phyloP scores from a whole-genome alignment of 2,888 invertebrate species.

The Hypsopygia costalis region DNA sequence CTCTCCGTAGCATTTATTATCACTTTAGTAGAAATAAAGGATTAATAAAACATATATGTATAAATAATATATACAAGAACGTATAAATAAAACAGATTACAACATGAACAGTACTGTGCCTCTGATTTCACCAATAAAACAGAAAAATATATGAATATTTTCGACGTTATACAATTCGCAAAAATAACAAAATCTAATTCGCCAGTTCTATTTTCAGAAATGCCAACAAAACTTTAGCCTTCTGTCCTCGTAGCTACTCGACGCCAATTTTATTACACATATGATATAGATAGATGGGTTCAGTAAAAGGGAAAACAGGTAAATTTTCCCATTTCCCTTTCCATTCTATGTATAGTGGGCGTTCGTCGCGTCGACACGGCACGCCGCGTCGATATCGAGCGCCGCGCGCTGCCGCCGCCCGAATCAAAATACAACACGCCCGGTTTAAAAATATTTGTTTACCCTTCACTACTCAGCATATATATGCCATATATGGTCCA shows the following conservation, averaged over 20 bases:
- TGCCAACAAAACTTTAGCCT: constrained; percentile 5
- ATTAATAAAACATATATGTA: too few relatives aligned
- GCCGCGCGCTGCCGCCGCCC: constrained; percentile 19
- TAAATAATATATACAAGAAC: too few relatives aligned
- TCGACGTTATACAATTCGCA: too few relatives aligned
- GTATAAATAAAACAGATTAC: too few relatives aligned
- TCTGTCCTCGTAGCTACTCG: constrained; percentile 3
- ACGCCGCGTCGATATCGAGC: constrained; percentile 32
- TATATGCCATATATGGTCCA: neutral
- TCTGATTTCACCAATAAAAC: too few relatives aligned
- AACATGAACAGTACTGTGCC: too few relatives aligned
- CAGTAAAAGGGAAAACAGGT: constrained; percentile 31
- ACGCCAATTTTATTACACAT: constrained; percentile 10
- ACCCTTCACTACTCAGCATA: neutral
- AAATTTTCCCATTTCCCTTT: constrained; percentile 30
- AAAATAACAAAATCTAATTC: constrained; percentile 1
- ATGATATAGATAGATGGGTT: constrained; percentile 12
- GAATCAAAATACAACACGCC: constrained; percentile 26
- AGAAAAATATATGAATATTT: too few relatives aligned
- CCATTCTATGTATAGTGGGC: constrained; percentile 17
- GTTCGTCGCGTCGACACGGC: constrained; percentile 12
- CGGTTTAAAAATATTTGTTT: constrained; percentile 9
- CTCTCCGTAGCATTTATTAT: too few relatives aligned
- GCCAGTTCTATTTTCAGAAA: constrained; percentile 1
- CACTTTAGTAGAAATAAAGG: too few relatives aligned